phyloP scores from a whole-genome alignment of 2,113 vertebrate species.

The Actenoides hombroni region DNA sequence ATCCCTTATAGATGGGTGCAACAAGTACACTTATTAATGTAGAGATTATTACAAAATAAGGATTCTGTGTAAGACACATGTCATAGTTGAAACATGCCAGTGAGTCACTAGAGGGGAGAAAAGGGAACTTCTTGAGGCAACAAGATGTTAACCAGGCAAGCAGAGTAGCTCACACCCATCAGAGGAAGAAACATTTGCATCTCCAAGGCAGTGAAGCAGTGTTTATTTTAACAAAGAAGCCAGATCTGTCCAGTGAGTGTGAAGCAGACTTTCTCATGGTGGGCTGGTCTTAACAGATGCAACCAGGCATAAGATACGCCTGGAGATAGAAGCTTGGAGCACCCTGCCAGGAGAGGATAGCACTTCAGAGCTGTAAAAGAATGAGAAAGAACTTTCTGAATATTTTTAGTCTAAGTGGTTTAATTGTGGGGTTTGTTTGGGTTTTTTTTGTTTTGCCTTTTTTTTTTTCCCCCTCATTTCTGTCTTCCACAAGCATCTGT shows the following conservation, averaged over 20 bases:
- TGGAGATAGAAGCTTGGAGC: neutral
- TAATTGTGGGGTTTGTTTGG: neutral
- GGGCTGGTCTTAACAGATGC: neutral
- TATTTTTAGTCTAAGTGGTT: neutral
- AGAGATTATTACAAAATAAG: neutral
- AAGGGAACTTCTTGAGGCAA: neutral
- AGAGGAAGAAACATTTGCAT: neutral
- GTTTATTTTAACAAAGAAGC: neutral
- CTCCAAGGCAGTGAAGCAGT: neutral
- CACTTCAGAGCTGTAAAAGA: neutral
- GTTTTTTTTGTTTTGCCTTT: neutral
- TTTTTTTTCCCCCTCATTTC: neutral
- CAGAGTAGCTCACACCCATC: neutral
- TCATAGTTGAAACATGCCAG: neutral
- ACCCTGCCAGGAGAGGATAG: neutral
- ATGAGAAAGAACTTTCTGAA: neutral
- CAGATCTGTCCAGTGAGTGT: neutral
- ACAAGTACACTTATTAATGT: neutral
- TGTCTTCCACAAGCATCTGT: neutral
- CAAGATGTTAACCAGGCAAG: neutral
- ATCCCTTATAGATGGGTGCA: neutral
- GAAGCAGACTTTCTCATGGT: neutral
- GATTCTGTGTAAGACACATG: neutral
- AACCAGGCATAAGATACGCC: neutral
- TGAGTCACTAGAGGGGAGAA: neutral